Evolutionary conservation across 2,888 invertebrate genomes (phyloP), one percentile per base, ranked within the genome.

Genomic region (Ophion costatus): DNA sequence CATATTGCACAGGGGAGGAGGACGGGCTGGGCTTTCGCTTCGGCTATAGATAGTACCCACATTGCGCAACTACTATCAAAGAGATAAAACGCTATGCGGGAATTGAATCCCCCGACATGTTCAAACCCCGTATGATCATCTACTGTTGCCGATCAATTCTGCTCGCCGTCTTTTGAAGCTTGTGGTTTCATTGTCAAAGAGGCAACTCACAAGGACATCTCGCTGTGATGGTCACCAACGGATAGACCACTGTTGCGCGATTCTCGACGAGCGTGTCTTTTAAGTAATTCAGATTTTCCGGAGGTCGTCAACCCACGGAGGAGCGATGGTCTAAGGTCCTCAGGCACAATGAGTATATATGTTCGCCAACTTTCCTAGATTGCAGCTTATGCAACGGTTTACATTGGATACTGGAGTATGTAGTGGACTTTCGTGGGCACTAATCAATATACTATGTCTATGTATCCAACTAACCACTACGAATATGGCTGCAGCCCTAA

Each of bases 71-170:
- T 33, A 75, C 66, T 74, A 22, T 33, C 11, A 45, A 29, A 11
- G 24, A 45, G 51, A 66, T 45, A 45, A 63, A 64, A 67, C 1
- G 59, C 70, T 42, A 51, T 76, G 67, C 56, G 64, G 59, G 45
- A 80, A 74, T 63, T 63, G 66, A 51, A 57, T 77, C 24, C 69
- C 42, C 59, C 29, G 64, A 74, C 64, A 80, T 69, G 73, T 79
- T 63, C 76, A 73, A 77, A 70, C 61, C 76, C 82, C 22, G 63
- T 69, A 80, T 77, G 63, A 80, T 77, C 80, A 64, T 82, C 57
- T 38, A 79, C 80, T 66, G 71, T 75, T 45, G 57, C 73, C 69
- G 77, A 85, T 85, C 69, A 85, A 85, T 85, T 76, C 77, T 22
- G 29, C 71, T 73, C 76, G 51, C 51, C 17, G 14, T 51, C 59